phyloP scores from a whole-genome alignment of 23 tunicate genomes.

The Phallusia fumigata region DNA sequence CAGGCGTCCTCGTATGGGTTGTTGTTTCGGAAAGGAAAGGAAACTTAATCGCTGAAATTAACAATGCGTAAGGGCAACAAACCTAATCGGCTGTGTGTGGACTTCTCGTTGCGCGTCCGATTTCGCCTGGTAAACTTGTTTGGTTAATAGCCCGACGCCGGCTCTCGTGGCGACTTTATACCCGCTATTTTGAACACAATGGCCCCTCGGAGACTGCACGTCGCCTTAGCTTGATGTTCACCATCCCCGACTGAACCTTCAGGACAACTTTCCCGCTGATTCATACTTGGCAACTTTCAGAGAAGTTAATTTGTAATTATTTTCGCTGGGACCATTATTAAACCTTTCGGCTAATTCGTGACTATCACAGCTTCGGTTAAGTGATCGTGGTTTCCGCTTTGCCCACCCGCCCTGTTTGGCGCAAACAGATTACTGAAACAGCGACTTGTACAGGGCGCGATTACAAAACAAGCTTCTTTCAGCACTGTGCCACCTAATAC shows the following conservation, averaged over 20 bases:
- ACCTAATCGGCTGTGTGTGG: slow-evolving; percentile 7
- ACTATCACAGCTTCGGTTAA: no score
- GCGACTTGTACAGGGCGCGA: slow-evolving; percentile 1
- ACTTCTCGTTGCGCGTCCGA: slow-evolving; percentile 13
- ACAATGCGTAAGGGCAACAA: slow-evolving; percentile 10
- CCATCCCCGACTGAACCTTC: no score
- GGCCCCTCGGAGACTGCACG: no score
- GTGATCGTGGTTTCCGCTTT: neutral
- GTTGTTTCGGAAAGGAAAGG: slow-evolving; percentile 16
- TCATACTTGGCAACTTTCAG: no score
- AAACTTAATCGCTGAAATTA: slow-evolving; percentile 6
- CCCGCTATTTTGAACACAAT: no score
- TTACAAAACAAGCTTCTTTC: slow-evolving; percentile 4
- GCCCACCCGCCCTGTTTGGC: slow-evolving; percentile 7
- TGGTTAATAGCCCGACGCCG: neutral
- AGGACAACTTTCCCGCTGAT: no score
- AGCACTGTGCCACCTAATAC: neutral
- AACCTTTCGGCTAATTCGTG: no score
- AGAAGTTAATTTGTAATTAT: no score
- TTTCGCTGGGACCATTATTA: no score
- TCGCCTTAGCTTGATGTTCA: no score
- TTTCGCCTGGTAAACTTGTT: slow-evolving; percentile 1
- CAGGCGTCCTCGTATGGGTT: neutral
- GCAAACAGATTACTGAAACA: slow-evolving; percentile 13
- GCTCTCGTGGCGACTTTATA: no score